Base-by-base conservation (phyloP, 2,797 vertebrate species). In the Halcyon badia region DNA sequence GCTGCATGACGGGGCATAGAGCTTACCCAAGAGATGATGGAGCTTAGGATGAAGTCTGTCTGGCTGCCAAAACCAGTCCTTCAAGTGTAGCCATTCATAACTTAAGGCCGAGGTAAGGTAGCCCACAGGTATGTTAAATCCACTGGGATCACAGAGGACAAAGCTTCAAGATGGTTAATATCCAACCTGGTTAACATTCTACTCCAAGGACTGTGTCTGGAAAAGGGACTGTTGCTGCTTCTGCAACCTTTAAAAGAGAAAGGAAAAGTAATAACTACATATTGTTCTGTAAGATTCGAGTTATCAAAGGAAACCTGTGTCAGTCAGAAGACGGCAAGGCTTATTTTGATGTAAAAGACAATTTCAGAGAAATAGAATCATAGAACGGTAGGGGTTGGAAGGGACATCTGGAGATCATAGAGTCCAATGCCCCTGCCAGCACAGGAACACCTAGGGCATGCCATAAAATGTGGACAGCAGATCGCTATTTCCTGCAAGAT, bases 331-430 rank as follows among this genome's bases (percentile, higher is more conserved):
- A 71, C 22, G 51, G 65, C 19, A 48, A 54, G 57, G 61, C 42
- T 95, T 86, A n/a, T 71, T 94, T 73, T 66, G 56, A 77, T 80
- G 18, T 37, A 62, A 61, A 39, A 82, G 25, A 37, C 10, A 17
- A 30, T 33, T 71, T 76, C 54, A 62, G 80, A 77, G 60, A 30
- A 68, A 46, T 42, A 42, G 17, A 42, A 42, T 42, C 42, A 42
- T 42, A 42, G 42, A 42, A 42, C 9, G 42, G 42, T 42, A 42
- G 42, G 42, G 16, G 42, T 42, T 18, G 42, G 42, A 42, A 42
- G 42, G 42, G 42, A 42, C 17, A 16, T 42, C 42, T 42, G 42
- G 42, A 42, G 42, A 42, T 42, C 42, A 42, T 18, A 16, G 42
- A 42, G 42, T 42, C 17, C 42, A 42, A 42, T 4, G 7, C 42